Evolutionary conservation across 2,797 vertebrate genomes (phyloP).

Genomic region (Karalla daura): DNA sequence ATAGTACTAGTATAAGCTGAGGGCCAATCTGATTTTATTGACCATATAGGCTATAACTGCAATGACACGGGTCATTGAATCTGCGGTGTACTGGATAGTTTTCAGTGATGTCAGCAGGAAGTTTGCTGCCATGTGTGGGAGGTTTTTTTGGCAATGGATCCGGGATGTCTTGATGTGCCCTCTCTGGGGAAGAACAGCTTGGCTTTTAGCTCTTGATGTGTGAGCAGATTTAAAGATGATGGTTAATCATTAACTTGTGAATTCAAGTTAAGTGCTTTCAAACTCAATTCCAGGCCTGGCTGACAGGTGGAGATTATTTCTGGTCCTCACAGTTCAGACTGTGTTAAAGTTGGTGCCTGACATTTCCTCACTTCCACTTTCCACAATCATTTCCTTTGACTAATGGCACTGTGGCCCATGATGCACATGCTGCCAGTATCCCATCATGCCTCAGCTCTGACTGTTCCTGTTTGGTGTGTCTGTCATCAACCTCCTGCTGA

Average conservation of each 20-base stretch:
- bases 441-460: constrained; percentile 40
- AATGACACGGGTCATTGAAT: constrained; percentile 66
- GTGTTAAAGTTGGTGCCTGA: constrained; percentile 14
- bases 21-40: constrained; percentile 65
- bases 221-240: constrained; percentile 4
- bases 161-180: constrained; percentile 15
- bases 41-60: constrained; percentile 56
- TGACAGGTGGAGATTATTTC: constrained; percentile 2
- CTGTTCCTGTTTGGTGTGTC: constrained; percentile 32
- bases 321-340: constrained; percentile 29
- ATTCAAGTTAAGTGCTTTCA: background rate
- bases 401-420: constrained; percentile 30
- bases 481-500: constrained; percentile 46
- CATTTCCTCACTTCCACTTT: constrained; percentile 31
- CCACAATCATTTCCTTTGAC: constrained; percentile 39
- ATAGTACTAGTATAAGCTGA: constrained; percentile 42
- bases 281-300: background rate
- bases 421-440: constrained; percentile 50
- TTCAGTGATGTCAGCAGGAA: constrained; percentile 58
- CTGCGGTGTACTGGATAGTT: constrained; percentile 43
- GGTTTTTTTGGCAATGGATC: constrained; percentile 27
- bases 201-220: background rate
- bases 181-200: background rate
- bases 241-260: background rate
- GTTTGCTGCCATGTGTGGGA: constrained; percentile 19